Conservation (phyloP, 2,797 vertebrate species). For the Myripristis murdjan region DNA sequence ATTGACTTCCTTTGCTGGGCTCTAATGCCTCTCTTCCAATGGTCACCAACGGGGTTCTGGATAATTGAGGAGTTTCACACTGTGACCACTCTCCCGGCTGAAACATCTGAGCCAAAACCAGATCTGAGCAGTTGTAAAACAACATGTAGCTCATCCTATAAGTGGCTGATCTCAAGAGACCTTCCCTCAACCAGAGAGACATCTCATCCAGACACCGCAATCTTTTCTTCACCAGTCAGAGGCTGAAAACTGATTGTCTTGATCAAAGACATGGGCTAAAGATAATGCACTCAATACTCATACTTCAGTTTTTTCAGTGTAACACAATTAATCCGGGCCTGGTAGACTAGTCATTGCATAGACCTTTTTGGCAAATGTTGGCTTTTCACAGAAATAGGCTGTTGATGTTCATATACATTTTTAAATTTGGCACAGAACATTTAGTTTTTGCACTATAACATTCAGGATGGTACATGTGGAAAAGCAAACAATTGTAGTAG, state of each 20-base stretch:
- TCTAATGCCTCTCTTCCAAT: constrained; percentile 36
- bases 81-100: constrained; percentile 62
- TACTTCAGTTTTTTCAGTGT: background rate
- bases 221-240: constrained; percentile 28
- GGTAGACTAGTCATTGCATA: background rate
- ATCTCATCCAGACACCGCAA: constrained; percentile 24
- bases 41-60: constrained; percentile 58
- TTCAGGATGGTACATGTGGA: background rate
- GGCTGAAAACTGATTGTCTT: constrained; percentile 5
- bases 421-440: too few species aligned
- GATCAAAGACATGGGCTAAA: background rate
- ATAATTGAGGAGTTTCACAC: constrained; percentile 71
- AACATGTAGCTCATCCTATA: constrained; percentile 48
- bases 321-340: too few species aligned
- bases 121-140: constrained; percentile 64
- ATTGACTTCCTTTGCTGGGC: constrained; percentile 34
- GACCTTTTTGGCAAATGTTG: background rate
- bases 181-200: constrained; percentile 35
- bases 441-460: too few species aligned
- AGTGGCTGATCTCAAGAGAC: constrained; percentile 61
- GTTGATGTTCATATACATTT: too few species aligned
- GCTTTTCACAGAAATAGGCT: background rate
- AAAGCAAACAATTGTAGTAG: background rate
- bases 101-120: constrained; percentile 57
- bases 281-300: constrained; percentile 1